Conservation (phyloP, 2,797 vertebrate genomes). For the Emys orbicularis region DNA sequence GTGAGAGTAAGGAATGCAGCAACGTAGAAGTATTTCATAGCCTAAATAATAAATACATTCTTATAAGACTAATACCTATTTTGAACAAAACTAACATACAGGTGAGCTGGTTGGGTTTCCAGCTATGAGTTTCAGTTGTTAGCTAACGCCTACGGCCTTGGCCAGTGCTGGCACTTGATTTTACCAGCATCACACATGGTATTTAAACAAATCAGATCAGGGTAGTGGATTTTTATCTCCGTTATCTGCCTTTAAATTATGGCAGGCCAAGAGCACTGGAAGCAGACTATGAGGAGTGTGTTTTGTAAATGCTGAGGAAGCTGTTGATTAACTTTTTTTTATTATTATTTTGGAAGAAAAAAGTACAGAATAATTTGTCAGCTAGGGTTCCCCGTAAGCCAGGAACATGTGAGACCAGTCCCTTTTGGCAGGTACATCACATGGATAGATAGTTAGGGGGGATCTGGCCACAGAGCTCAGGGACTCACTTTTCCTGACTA, state of each 20-base stretch:
- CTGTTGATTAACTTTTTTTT: neutral
- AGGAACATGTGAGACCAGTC: neutral
- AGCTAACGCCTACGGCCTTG: neutral
- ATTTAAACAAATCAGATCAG: neutral
- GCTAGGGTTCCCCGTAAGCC: neutral
- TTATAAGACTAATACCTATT: neutral
- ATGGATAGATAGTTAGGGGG: neutral
- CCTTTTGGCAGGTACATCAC: neutral
- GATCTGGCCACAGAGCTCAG: neutral
- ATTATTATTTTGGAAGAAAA: neutral
- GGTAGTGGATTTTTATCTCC: neutral
- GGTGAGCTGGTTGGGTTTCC: neutral
- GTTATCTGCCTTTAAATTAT: neutral
- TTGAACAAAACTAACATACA: neutral
- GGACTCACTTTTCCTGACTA: neutral
- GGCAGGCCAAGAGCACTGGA: neutral
- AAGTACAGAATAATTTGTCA: neutral
- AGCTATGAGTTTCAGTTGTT: neutral
- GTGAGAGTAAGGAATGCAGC: neutral
- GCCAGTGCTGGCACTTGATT: neutral
- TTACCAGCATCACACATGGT: neutral
- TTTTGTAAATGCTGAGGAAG: neutral
- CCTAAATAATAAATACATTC: neutral
- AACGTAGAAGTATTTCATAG: neutral
- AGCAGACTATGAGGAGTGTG: neutral